Evolutionary conservation across 2,797 vertebrate genomes (phyloP), one percentile per base, ranked within the genome.

Genomic region (Setipinna tenuifilis): DNA sequence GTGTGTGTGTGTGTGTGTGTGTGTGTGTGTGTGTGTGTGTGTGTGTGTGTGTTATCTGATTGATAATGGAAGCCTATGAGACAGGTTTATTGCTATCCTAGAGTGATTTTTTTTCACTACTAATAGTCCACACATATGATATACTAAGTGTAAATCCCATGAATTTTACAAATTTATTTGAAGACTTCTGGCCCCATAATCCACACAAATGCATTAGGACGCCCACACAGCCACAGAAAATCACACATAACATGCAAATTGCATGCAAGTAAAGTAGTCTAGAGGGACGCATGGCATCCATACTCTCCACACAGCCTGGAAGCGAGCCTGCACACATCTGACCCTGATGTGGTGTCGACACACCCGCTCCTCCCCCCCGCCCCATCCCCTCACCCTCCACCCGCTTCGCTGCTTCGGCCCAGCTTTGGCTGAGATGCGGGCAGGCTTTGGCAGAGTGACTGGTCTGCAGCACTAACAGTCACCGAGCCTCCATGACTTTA

Each of bases 51-150:
- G 9, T 54, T 19, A 14, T 75, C 23, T 28, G 28, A 28, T 62
- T 28, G 28, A 71, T 71, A 17, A 71, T 44, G 71, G 28, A 3
- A 71, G 35, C 41, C 71, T 44, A 14, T 75, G 68, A 41, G 71
- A 41, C 7, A 78, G 35, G 71, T 78, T 78, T 78, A 78, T 78
- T 78, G 71, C 71, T 78, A 78, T 78, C 35, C 35, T 78, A 3
- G 17, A 44, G 71, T 21, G 31, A 41, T 44, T 78, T 19, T 59
- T 41, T 19, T n/a, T 78, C 31, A 44, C 16, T 78, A 17, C 17
- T 78, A 75, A 75, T 35, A 75, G 68, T 9, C 61, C 21, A 4
- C 68, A 41, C 5, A 78, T 25, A 10, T 19, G 41, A 19, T 21
- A 17, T 1, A 78, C 65, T 12, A 19, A 35, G 28, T 19, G 28